Evolutionary conservation across 2,888 invertebrate genomes (phyloP), one percentile per base, ranked within the genome.

Genomic region (Norana najaformis): DNA sequence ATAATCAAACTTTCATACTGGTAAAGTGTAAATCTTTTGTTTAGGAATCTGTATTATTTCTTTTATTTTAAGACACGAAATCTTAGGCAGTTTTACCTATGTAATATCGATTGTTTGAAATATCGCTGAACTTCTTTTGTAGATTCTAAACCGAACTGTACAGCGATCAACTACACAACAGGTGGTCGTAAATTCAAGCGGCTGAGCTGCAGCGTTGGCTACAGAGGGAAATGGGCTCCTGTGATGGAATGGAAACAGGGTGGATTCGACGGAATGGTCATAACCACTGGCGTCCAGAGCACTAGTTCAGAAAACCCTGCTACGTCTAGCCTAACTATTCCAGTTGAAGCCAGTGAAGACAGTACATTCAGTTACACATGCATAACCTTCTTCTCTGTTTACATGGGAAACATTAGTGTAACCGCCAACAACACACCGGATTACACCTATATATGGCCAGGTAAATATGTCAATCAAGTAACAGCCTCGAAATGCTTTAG

Each of bases 101-200:
- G n/a, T n/a, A n/a, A n/a, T n/a, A n/a, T n/a, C n/a, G n/a, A n/a
- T n/a, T n/a, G n/a, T n/a, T n/a, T n/a, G n/a, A n/a, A n/a, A n/a
- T n/a, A n/a, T n/a, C n/a, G n/a, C n/a, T n/a, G n/a, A n/a, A n/a
- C n/a, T n/a, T n/a, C n/a, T n/a, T 69, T 53, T 69, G 30, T 69
- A 69, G 69, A 69, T 69, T 69, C 69, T 69, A n/a, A 69, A n/a
- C 69, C 69, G n/a, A 69, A 69, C 69, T 69, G 69, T n/a, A n/a
- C 69, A 69, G 30, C 30, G 30, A n/a, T 69, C 69, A 13, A 69
- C n/a, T 69, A 69, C n/a, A n/a, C 69, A 69, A n/a, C 30, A 11
- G n/a, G n/a, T 69, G 69, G 69, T n/a, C 8, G 69, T 69, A 69
- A 8, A 69, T 69, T n/a, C 30, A 69, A 16, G 69, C 69, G 11